Conservation (phyloP, 2,797 vertebrate genomes). For the Falco cherrug region DNA sequence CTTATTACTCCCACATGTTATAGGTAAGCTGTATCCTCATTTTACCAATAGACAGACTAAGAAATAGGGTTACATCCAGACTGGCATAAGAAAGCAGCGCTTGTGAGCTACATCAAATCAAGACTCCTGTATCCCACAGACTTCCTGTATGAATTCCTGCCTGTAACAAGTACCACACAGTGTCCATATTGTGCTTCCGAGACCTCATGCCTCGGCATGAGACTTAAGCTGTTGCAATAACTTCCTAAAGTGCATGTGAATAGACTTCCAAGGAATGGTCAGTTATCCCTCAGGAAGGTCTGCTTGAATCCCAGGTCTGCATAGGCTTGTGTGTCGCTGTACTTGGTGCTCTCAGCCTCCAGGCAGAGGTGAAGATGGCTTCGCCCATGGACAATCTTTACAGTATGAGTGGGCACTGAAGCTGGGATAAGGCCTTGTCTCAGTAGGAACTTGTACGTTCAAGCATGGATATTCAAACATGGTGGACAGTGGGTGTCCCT, state of each 20-base stretch:
- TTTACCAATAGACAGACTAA: background rate
- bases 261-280: background rate
- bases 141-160: background rate
- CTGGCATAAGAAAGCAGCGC: background rate
- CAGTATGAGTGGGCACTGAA: background rate
- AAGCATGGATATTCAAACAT: background rate
- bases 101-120: background rate
- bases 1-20: slow-evolving; percentile 48
- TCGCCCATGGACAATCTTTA: background rate
- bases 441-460: background rate
- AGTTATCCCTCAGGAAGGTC: background rate
- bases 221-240: background rate
- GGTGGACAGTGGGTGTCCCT: background rate
- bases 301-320: background rate
- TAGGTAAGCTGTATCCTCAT: background rate
- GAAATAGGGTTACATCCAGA: background rate
- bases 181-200: background rate
- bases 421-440: background rate
- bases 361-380: background rate
- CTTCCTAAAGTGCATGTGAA: background rate
- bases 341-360: background rate
- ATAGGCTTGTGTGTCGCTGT: background rate
- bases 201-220: background rate
- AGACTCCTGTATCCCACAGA: background rate
- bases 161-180: background rate